Evolutionary conservation across 2,113 vertebrate species (phyloP), one percentile per base, ranked within the genome.

Genomic region (Neomonachus schauinslandi): DNA sequence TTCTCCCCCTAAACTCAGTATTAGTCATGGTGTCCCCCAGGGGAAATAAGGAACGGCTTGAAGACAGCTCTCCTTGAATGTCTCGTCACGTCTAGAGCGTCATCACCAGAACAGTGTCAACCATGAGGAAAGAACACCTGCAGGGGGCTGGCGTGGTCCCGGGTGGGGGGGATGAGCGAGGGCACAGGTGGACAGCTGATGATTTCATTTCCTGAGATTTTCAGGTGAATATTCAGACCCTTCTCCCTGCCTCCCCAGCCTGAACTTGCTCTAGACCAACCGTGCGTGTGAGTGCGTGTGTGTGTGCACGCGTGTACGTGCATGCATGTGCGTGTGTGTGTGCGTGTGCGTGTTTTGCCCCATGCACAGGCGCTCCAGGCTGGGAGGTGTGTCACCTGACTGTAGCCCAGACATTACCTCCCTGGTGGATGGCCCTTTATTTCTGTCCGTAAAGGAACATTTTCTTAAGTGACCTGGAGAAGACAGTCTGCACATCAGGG

Each of bases 101-200:
- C 2, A 15, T 12, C 76, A 5, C 18, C 0, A 4, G 19, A 1
- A 51, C 33, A 24, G 57, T 33, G 2, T 53, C 31, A 0, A 1
- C 26, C 1, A 1, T 4, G 18, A 36, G 5, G 2, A 74, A 39
- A 21, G 33, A 11, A 0, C 1, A 0, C 16, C 28, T 1, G 1
- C 7, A 5, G 5, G 4, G 33, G 79, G 51, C 51, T 63, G 4
- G 24, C 63, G 1, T 0, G 22, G 19, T 12, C 0, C 3, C 0
- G 65, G 7, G 9, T 6, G n/a, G 0, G 33, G 19, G 42, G 5
- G 0, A 1, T 57, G 69, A 42, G 51, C 31, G 42, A 10, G 9
- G 22, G 4, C 4, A 2, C 24, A 46, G 69, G 95, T 28, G 33
- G 31, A 19, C 0, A 6, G 77, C 6, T 19, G 31, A 14, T 5